These are phyloP conservation scores for Ammodramus savannarum DNA, from an alignment of 2,113 vertebrate genomes.

Conservation along the genomic window DNA sequence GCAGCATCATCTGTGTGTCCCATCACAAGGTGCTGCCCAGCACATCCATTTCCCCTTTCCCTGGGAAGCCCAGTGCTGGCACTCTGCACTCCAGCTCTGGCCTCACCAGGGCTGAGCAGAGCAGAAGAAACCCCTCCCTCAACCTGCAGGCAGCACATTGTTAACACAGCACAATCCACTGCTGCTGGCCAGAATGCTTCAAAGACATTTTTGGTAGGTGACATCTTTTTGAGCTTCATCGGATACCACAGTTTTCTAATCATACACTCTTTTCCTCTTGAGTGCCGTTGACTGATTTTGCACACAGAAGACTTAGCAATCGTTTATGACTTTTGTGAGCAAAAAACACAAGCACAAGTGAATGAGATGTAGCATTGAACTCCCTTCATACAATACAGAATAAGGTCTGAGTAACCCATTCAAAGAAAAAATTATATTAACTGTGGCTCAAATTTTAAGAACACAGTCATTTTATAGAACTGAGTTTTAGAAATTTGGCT, in stretches of 20 bases:
- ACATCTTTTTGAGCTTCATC: neutral
- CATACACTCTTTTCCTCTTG: neutral
- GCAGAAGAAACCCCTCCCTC: neutral
- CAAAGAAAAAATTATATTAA: neutral
- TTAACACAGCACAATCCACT: neutral
- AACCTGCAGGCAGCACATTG: fast-evolving
- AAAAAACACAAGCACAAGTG: neutral
- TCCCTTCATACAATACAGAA: neutral
- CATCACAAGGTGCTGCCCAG: fast-evolving
- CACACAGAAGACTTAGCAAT: neutral
- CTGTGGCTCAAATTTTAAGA: neutral
- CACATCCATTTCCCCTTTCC: too few relatives aligned
- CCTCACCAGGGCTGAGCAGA: neutral
- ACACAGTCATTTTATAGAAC: neutral
- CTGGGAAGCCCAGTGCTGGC: neutral
- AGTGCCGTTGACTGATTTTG: neutral
- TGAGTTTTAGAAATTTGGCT: neutral
- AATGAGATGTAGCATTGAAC: neutral
- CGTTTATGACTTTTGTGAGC: neutral
- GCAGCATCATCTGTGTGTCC: neutral
- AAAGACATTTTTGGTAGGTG: neutral
- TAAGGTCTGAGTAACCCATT: neutral
- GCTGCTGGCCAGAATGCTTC: neutral
- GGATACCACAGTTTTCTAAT: neutral
- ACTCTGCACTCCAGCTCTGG: neutral